A percentile compares a stretch with the other conserved stretches of the same genome.
These are phyloP conservation scores for Sphenodon punctatus DNA, from an alignment of 2,797 vertebrate genomes.

Conservation along the genomic window DNA sequence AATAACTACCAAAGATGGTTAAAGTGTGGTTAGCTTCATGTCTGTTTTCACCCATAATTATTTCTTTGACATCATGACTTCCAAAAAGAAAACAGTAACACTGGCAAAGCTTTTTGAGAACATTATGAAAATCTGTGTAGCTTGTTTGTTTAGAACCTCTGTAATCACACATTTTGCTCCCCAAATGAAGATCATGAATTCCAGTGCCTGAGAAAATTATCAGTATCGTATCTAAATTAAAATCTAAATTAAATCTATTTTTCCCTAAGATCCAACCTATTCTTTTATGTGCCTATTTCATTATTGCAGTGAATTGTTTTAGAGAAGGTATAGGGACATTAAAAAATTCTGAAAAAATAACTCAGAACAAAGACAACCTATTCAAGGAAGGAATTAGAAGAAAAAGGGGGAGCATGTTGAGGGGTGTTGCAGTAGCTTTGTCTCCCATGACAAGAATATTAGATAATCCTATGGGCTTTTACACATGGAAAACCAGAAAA, in stretches of 20 bases:
- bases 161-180: slow-evolving; percentile 9
- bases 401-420: background rate
- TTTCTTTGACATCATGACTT: too few relatives aligned
- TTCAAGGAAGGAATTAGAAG: slow-evolving; percentile 8
- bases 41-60: too few relatives aligned
- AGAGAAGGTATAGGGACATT: slow-evolving; percentile 1
- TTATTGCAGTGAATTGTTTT: slow-evolving; percentile 29
- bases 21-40: too few relatives aligned
- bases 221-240: slow-evolving; percentile 75
- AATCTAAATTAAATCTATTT: slow-evolving; percentile 73
- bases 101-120: background rate
- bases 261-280: slow-evolving; percentile 27
- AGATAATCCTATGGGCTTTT: background rate
- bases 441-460: background rate
- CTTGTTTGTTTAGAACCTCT: slow-evolving; percentile 22
- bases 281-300: slow-evolving; percentile 41
- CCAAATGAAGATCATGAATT: background rate
- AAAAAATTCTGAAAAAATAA: slow-evolving; percentile 27
- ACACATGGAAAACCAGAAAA: background rate
- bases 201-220: slow-evolving; percentile 42
- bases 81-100: too few relatives aligned
- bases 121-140: background rate
- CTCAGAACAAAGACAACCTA: slow-evolving; percentile 12
- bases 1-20: too few relatives aligned
- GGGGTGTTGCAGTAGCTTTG: background rate